Percentiles rank a stretch among this genome's conserved stretches.
phyloP scores from a whole-genome alignment of 2,113 vertebrate genomes.

The Bufo gargarizans region DNA sequence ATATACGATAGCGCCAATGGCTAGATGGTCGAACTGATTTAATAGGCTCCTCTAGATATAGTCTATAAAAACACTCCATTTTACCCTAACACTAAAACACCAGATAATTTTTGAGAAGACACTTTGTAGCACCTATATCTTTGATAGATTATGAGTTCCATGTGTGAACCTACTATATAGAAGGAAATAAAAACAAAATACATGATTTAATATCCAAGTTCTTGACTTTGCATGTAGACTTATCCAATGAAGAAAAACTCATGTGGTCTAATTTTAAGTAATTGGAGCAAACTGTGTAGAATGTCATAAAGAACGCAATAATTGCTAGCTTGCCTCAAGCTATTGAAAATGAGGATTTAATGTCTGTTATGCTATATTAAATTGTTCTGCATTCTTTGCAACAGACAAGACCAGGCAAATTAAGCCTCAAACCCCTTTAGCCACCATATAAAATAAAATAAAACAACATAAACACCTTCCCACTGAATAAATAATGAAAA shows the following conservation, averaged over 20 bases:
- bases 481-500: constrained; percentile 10
- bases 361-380: constrained; percentile 78
- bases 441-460: constrained; percentile 65
- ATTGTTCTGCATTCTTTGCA: constrained; percentile 72
- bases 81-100: not conserved
- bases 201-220: constrained; percentile 4
- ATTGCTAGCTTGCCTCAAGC: constrained; percentile 79
- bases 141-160: not conserved
- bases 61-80: not conserved
- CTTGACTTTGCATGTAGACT: constrained; percentile 1
- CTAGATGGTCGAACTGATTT: not conserved
- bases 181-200: not conserved
- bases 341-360: constrained; percentile 72
- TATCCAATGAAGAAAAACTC: constrained; percentile 51
- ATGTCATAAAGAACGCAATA: constrained; percentile 82
- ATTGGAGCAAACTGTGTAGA: constrained; percentile 85
- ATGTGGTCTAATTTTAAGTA: constrained; percentile 84
- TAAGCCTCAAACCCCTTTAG: constrained; percentile 70
- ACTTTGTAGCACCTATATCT: not conserved
- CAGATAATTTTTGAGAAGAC: not conserved
- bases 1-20: not conserved
- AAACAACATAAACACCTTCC: constrained; percentile 38
- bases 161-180: not conserved
- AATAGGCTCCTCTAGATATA: too few species aligned
- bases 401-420: constrained; percentile 71